phyloP scores from a whole-genome alignment of 2,797 vertebrate genomes.

The Lerista edwardsae region DNA sequence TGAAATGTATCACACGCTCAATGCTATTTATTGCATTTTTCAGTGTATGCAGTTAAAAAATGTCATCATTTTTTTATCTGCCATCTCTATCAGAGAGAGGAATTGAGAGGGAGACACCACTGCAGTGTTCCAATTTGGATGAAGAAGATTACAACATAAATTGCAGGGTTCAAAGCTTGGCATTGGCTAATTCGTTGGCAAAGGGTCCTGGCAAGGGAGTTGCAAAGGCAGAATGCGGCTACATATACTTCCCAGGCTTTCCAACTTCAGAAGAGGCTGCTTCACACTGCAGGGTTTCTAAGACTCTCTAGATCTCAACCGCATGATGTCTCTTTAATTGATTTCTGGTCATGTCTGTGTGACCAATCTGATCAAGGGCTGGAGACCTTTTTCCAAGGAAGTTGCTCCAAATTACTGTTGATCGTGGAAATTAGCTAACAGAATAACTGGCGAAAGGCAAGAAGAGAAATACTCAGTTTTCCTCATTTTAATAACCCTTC shows the following conservation, averaged over 20 bases:
- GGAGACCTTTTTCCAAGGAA: background rate
- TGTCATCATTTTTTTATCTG: background rate
- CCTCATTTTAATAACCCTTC: background rate
- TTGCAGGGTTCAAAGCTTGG: background rate
- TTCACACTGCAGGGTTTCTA: constrained; percentile 9
- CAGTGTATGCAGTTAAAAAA: background rate
- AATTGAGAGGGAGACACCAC: no score
- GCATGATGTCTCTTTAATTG: background rate
- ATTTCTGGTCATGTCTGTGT: background rate
- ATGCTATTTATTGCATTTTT: background rate
- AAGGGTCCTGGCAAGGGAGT: background rate
- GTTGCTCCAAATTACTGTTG: background rate
- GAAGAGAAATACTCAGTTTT: background rate
- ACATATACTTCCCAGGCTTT: background rate
- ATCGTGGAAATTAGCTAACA: background rate
- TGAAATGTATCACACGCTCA: background rate
- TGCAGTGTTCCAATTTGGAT: background rate
- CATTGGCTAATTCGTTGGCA: background rate
- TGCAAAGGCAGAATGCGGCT: background rate
- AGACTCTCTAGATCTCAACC: background rate
- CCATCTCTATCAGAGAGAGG: no score
- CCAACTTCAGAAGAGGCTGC: background rate
- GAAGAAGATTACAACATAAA: background rate
- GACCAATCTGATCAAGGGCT: background rate
- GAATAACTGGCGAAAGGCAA: background rate